Evolutionary conservation across 2,888 invertebrate species (phyloP), one percentile per base, ranked within the genome.

Genomic region (Julus scandinavius): DNA sequence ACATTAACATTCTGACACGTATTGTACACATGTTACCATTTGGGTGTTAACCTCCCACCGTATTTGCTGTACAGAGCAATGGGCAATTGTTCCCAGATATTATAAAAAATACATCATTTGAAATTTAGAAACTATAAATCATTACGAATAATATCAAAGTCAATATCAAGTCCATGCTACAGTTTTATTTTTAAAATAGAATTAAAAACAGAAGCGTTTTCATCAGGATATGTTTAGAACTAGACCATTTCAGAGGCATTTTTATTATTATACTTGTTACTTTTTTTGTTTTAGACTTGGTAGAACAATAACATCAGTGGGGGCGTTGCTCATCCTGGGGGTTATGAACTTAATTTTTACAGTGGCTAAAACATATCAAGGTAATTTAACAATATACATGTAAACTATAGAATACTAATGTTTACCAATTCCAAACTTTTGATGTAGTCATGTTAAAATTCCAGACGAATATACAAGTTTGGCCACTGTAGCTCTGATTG

Each of bases 321-420:
- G 83, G 2, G 45, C 80, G 4, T 54, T 88, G n/a, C n/a, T 38
- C 11, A 54, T 85, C 38, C 15, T 88, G 84, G 80, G 88, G 29
- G 85, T 80, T 11, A 72, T 49, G 50, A 88, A 88, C 38, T 58
- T 88, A 45, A 29, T 85, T 29, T 88, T 84, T 50, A 85, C 85
- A 17, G 80, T 54, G 29, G 38, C 85, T 11, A 63, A 85, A 83
- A 45, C 63, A 2, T 88, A 72, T 38, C 38, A 85, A 88, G 29
- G 88, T 85, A 83, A 45, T 45, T 45, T 45, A 7, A 45, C 7
- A 5, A 45, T 45, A 45, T 45, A 29, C 29, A 29, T 29, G 29
- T 29, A 29, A 29, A 29, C 45, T 45, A 45, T 7, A 45, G 45
- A 1, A 29, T 29, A 29, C 20, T 11, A 29, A 9, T 2, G 13